A percentile compares a stretch with the other conserved stretches of the same genome.
Evolutionary conservation across 2,113 vertebrate genomes (phyloP).

Genomic region (Cheirogaleus medius): DNA sequence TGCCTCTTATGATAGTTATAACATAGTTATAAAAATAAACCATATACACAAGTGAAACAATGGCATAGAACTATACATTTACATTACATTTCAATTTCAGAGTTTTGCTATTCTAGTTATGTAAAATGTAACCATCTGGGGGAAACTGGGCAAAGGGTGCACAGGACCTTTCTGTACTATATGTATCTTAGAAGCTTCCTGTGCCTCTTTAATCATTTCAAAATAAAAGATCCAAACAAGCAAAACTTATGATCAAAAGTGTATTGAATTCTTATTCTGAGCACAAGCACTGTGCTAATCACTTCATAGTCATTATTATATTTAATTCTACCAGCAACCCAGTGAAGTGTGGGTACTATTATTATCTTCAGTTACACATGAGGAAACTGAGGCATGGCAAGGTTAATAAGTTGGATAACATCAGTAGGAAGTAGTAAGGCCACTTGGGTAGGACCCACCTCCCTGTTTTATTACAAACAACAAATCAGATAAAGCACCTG

Average conservation of each 20-base stretch:
- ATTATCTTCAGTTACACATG: not conserved
- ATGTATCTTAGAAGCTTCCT: conserved; percentile 5
- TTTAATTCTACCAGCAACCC: not conserved
- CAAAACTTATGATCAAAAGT: not conserved
- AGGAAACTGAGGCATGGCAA: not conserved
- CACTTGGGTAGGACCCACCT: not conserved
- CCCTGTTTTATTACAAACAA: not conserved
- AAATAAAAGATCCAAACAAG: not conserved
- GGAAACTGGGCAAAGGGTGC: not conserved
- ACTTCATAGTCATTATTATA: not conserved
- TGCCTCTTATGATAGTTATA: not conserved
- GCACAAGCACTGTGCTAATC: not conserved
- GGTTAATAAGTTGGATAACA: not conserved
- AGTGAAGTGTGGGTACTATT: not conserved
- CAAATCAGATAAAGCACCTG: not conserved
- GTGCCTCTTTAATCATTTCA: not conserved
- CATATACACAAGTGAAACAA: not conserved
- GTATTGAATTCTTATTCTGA: not conserved
- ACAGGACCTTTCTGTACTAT: not conserved
- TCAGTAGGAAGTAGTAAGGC: not conserved
- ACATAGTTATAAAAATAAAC: not conserved
- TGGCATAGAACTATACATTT: not conserved
- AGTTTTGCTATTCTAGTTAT: not conserved
- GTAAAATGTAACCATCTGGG: not conserved
- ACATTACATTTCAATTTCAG: not conserved